A percentile compares a stretch with the other conserved stretches of the same genome.
Conservation (phyloP, 2,797 vertebrate genomes). For the Parotocinclus haroldoi region DNA sequence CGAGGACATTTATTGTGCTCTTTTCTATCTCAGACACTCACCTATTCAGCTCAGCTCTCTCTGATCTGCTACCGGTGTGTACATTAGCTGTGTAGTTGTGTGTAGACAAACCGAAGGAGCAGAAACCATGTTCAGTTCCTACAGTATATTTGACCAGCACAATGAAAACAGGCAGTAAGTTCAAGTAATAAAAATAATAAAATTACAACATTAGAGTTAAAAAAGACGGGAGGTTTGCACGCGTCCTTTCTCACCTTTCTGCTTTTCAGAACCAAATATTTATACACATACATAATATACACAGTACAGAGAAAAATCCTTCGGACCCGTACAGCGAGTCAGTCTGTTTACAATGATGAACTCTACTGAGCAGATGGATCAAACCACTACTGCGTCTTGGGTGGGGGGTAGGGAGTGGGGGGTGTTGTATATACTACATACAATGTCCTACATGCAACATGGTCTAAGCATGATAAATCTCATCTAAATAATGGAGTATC, state of each 20-base stretch:
- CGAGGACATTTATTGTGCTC: background rate
- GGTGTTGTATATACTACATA: background rate
- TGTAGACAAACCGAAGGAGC: constrained; percentile 3
- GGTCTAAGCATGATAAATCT: constrained; percentile 8
- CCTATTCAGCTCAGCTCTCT: background rate
- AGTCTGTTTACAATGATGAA: constrained; percentile 13
- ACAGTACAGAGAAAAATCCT: constrained; percentile 23
- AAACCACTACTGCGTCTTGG: constrained; percentile 4
- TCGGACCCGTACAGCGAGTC: constrained; percentile 18
- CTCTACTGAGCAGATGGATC: constrained; percentile 13
- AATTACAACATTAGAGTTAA: constrained; percentile 57
- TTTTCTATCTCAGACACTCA: background rate
- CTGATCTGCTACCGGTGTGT: no score
- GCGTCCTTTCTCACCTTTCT: constrained; percentile 6
- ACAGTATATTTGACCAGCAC: constrained; percentile 57
- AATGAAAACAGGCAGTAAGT: constrained; percentile 49
- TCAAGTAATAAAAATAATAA: constrained; percentile 52
- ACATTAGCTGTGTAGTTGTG: background rate
- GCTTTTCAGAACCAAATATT: constrained; percentile 18
- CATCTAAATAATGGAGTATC: constrained; percentile 25
- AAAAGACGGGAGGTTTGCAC: constrained; percentile 44
- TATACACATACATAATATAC: constrained; percentile 42
- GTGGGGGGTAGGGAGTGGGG: background rate
- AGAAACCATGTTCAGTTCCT: constrained; percentile 37
- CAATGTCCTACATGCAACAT: constrained; percentile 13